Percentiles rank a stretch among this genome's conserved stretches.
phyloP scores from a whole-genome alignment of 2,888 invertebrate genomes.

The Agrotis clavis region DNA sequence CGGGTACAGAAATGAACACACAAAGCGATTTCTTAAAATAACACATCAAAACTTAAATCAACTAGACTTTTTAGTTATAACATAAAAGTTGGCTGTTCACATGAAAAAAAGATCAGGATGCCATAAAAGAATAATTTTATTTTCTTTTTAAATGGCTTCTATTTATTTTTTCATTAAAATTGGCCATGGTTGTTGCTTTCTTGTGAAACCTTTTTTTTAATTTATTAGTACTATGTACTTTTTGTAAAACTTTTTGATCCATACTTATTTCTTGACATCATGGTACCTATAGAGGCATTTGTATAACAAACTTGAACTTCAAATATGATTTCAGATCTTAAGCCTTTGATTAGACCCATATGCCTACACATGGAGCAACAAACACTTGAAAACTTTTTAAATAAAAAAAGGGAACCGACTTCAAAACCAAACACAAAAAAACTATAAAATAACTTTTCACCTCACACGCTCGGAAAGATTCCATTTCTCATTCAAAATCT shows the following conservation, averaged over 20 bases:
- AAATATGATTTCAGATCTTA: neutral
- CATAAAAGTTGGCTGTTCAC: neutral
- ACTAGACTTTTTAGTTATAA: slow-evolving; percentile 1
- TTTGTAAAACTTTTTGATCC: neutral
- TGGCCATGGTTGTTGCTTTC: neutral
- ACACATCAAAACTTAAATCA: neutral
- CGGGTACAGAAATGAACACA: neutral
- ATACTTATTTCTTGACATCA: too few species aligned
- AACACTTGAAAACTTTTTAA: neutral
- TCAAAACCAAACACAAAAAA: too few species aligned
- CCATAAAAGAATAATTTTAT: neutral
- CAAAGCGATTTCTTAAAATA: neutral
- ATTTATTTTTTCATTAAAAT: neutral
- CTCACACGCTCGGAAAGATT: too few species aligned
- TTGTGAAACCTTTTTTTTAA: neutral
- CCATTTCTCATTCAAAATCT: too few species aligned
- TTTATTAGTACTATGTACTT: neutral
- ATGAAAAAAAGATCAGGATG: neutral
- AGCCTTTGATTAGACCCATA: neutral
- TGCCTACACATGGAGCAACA: too few species aligned
- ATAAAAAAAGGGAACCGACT: too few species aligned
- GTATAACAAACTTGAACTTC: neutral
- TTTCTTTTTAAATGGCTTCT: neutral
- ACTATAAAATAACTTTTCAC: too few species aligned
- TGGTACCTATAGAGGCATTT: too few species aligned